phyloP scores from a whole-genome alignment of 2,888 invertebrate genomes.

The Helicoverpa assulta region DNA sequence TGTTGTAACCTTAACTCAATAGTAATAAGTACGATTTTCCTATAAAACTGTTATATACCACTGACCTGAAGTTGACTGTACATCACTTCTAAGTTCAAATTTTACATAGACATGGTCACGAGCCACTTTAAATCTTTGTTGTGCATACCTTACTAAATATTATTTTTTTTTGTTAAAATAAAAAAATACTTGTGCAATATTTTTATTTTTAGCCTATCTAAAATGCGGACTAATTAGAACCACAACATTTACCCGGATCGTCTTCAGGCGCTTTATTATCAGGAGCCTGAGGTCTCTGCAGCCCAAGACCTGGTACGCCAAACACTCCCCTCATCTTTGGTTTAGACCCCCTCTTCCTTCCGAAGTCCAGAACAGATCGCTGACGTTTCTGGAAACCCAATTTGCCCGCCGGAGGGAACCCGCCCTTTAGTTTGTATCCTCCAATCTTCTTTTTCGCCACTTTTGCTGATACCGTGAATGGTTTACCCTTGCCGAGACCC shows the following conservation, averaged over 20 bases:
- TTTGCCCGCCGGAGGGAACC: constrained; percentile 91
- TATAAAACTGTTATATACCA: too few species aligned
- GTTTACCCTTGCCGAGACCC: constrained; percentile 95
- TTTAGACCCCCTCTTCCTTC: constrained; percentile 95
- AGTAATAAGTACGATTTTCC: too few species aligned
- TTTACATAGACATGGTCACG: too few species aligned
- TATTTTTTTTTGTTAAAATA: too few species aligned
- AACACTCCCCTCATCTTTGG: constrained; percentile 96
- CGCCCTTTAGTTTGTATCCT: constrained; percentile 92
- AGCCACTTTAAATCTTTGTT: too few species aligned
- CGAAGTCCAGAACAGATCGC: constrained; percentile 92
- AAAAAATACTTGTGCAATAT: too few species aligned
- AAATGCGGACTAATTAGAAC: too few species aligned
- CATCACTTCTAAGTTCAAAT: too few species aligned
- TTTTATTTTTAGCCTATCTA: too few species aligned
- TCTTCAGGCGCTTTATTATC: constrained; percentile 87
- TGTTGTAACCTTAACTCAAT: too few species aligned
- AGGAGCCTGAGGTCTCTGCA: constrained; percentile 92
- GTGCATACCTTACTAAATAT: too few species aligned
- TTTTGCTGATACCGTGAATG: constrained; percentile 93
- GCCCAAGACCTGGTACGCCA: constrained; percentile 94
- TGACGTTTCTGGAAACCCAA: constrained; percentile 94
- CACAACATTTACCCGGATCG: constrained; percentile 84
- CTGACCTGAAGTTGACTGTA: too few species aligned
- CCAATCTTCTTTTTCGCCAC: constrained; percentile 95